Evolutionary conservation across 1,140 invertebrate species (phyloP).

Genomic region (Bicyclus anynana): DNA sequence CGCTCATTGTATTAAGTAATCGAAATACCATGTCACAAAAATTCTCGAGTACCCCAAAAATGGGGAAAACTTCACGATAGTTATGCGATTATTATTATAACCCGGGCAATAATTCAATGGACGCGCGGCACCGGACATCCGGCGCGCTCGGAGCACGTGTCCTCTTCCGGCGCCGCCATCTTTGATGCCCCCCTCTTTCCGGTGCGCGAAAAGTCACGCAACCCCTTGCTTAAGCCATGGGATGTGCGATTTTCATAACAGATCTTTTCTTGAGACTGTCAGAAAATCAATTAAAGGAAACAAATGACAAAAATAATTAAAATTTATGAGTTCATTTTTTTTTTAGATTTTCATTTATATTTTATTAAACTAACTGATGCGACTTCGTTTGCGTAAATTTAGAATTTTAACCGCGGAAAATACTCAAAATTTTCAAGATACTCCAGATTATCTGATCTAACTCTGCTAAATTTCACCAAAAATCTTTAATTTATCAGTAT

Average conservation of each 20-base stretch:
- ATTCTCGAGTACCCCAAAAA: slow-evolving; percentile 18
- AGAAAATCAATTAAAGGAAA: too few relatives aligned
- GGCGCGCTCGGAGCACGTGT: slow-evolving; percentile 66
- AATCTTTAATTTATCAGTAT: too few relatives aligned
- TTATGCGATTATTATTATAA: slow-evolving; percentile 49
- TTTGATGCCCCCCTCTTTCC: slow-evolving; percentile 57
- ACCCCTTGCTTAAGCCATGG: slow-evolving; percentile 42
- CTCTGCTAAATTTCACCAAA: too few relatives aligned
- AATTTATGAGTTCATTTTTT: too few relatives aligned
- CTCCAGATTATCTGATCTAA: too few relatives aligned
- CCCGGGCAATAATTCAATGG: slow-evolving; percentile 65
- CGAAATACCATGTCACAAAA: slow-evolving; percentile 19
- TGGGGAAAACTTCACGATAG: slow-evolving; percentile 29
- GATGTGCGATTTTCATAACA: background rate
- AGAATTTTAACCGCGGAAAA: too few relatives aligned
- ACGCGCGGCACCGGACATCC: slow-evolving; percentile 54
- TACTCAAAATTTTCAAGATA: too few relatives aligned
- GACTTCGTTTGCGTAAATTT: too few relatives aligned
- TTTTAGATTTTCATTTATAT: too few relatives aligned
- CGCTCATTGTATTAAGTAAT: slow-evolving; percentile 5
- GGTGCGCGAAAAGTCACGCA: slow-evolving; percentile 43
- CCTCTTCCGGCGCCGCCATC: slow-evolving; percentile 66
- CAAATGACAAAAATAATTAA: too few relatives aligned
- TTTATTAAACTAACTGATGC: too few relatives aligned
- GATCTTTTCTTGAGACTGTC: too few relatives aligned